Evolutionary conservation across 2,888 invertebrate genomes (phyloP).

Genomic region (Drosophila koepferae): DNA sequence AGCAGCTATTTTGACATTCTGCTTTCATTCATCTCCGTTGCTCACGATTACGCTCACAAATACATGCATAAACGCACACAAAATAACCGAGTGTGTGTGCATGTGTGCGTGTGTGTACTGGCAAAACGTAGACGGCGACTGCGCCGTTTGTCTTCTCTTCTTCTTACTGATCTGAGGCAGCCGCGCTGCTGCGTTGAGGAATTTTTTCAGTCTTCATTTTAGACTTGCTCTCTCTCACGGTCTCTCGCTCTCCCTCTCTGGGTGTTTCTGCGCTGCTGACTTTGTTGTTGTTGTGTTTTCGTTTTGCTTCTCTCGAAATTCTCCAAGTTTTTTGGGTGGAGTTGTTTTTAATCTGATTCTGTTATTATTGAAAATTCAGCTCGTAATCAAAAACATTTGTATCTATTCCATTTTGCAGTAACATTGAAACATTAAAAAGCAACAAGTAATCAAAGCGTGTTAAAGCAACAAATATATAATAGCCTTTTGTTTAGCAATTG

Average conservation of each 20-base stretch:
- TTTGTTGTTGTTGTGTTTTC: conserved; percentile 53
- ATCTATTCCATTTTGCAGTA: conserved; percentile 53
- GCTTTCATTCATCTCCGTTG: conserved; percentile 78
- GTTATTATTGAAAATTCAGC: conserved; percentile 43
- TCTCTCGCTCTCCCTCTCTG: not conserved
- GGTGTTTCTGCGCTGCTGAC: conserved; percentile 20
- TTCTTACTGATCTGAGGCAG: conserved; percentile 50
- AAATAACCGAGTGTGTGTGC: conserved; percentile 32
- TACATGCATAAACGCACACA: conserved; percentile 36
- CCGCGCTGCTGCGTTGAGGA: conserved; percentile 64
- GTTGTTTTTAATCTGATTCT: conserved; percentile 73
- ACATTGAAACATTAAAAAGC: conserved; percentile 33
- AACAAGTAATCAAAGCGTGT: conserved; percentile 39
- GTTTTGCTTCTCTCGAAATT: conserved; percentile 37
- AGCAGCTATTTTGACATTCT: conserved; percentile 75
- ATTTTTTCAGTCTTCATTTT: conserved; percentile 72
- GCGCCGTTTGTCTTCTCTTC: conserved; percentile 50
- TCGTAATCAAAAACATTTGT: conserved; percentile 42
- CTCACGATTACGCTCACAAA: conserved; percentile 59
- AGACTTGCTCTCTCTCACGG: conserved; percentile 51
- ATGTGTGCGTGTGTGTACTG: conserved; percentile 15
- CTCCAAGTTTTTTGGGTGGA: conserved; percentile 70
- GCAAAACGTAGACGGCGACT: conserved; percentile 55
- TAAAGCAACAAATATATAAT: conserved; percentile 20
- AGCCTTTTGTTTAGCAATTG: conserved; percentile 62